Evolutionary conservation across 2,113 vertebrate genomes (phyloP).

Genomic region (Gallinago media): DNA sequence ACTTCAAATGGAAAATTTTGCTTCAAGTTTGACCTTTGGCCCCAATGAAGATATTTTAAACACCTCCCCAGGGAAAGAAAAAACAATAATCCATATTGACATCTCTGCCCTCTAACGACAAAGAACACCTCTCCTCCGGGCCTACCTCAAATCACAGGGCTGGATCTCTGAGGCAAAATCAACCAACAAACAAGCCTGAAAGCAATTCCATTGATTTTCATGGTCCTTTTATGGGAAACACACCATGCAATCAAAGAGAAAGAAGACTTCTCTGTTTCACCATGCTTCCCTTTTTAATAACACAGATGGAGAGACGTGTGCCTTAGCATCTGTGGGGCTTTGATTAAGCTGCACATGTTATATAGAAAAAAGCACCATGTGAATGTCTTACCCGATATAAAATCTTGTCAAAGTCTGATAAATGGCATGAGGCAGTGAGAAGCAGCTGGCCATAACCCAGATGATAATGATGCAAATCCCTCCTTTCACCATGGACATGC

Average conservation of each 20-base stretch:
- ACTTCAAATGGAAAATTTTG: not conserved
- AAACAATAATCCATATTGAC: not conserved
- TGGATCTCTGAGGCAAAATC: not conserved
- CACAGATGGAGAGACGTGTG: not conserved
- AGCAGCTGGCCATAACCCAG: constrained; percentile 83
- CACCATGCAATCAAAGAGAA: accelerated
- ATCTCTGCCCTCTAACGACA: accelerated
- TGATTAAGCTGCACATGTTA: not conserved
- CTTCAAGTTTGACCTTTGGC: not conserved
- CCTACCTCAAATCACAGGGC: not conserved
- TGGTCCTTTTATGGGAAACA: not conserved
- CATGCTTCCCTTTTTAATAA: not conserved
- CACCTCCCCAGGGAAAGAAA: not conserved
- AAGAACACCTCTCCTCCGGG: not conserved
- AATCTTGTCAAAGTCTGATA: constrained; percentile 81
- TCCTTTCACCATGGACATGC: constrained; percentile 79
- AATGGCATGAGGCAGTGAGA: constrained; percentile 82
- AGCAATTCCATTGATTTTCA: not conserved
- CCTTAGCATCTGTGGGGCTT: not conserved
- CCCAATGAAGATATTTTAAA: not conserved
- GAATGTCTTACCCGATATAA: constrained; percentile 75
- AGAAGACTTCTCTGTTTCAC: not conserved
- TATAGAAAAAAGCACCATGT: not conserved
- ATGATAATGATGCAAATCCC: constrained; percentile 79
- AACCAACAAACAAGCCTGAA: not conserved